A percentile compares a stretch with the other conserved stretches of the same genome.
Conservation (phyloP, 2,888 invertebrate species). For the Acanthosepion pharaonis region DNA sequence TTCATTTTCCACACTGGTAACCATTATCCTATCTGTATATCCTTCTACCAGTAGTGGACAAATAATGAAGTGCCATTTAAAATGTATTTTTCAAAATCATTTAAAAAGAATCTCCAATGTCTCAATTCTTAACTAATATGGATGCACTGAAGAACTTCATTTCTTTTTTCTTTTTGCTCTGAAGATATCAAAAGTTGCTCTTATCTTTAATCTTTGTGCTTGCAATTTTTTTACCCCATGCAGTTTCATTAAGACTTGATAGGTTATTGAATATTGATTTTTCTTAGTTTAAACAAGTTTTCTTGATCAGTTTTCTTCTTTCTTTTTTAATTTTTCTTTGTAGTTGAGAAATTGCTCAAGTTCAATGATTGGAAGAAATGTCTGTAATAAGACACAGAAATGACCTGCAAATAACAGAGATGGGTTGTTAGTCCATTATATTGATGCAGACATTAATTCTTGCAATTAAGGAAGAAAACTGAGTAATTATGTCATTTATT, state of each 20-base stretch:
- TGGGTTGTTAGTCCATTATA: neutral
- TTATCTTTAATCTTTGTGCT: neutral
- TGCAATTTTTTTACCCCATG: neutral
- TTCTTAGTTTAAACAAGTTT: neutral
- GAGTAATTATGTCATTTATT: neutral
- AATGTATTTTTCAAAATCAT: too few species aligned
- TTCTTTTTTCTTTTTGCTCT: neutral
- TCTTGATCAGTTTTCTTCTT: slow-evolving; percentile 25
- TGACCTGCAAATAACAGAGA: neutral
- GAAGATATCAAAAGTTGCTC: neutral
- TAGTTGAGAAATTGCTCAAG: neutral
- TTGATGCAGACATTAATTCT: neutral
- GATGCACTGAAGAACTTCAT: too few species aligned
- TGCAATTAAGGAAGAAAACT: neutral
- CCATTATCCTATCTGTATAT: too few species aligned
- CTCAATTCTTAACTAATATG: too few species aligned
- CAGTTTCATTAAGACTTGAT: neutral
- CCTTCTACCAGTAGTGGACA: too few species aligned
- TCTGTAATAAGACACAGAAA: neutral
- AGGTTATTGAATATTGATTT: neutral
- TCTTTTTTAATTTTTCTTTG: neutral
- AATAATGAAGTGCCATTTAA: too few species aligned
- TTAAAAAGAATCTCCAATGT: too few species aligned
- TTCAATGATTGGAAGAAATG: neutral
- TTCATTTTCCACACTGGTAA: too few species aligned